These are phyloP conservation scores for Aurelia sp. DNA, from an alignment of 30 jellyfish, hydroid and myxozoan species.

Conservation along the genomic window DNA sequence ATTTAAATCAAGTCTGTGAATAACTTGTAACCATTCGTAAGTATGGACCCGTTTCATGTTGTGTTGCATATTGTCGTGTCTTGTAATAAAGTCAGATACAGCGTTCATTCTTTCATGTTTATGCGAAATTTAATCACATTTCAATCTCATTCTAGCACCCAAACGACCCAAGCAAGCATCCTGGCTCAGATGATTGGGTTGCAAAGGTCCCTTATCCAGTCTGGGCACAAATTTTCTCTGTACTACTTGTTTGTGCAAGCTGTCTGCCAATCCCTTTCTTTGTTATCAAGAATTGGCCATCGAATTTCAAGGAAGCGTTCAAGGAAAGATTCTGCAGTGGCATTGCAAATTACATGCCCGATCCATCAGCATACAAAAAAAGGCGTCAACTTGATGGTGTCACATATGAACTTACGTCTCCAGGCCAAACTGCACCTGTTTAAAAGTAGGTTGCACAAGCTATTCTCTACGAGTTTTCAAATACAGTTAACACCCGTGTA, in stretches of 20 bases:
- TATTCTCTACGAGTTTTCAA: too few relatives aligned
- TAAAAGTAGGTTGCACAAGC: too few relatives aligned
- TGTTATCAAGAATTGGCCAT: constrained; percentile 81
- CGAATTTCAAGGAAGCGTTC: constrained; percentile 82
- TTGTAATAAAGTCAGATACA: too few relatives aligned
- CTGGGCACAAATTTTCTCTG: constrained; percentile 85
- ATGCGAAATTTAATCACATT: too few relatives aligned
- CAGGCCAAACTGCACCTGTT: too few relatives aligned
- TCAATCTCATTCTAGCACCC: constrained; percentile 49
- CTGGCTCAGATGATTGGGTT: constrained; percentile 79
- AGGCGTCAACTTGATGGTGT: constrained; percentile 46
- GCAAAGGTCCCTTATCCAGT: constrained; percentile 75
- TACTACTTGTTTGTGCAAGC: constrained; percentile 75
- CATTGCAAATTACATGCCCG: constrained; percentile 91
- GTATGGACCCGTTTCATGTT: too few relatives aligned
- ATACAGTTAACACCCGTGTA: too few relatives aligned
- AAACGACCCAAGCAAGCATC: constrained; percentile 35
- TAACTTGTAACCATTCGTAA: too few relatives aligned
- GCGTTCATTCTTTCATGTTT: too few relatives aligned
- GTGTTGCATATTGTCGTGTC: too few relatives aligned
- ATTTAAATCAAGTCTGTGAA: too few relatives aligned
- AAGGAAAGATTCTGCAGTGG: constrained; percentile 79
- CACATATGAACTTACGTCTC: constrained; percentile 69
- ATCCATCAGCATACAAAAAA: constrained; percentile 75
- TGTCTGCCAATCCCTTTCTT: constrained; percentile 79